A percentile compares a stretch with the other conserved stretches of the same genome.
phyloP scores from a whole-genome alignment of 2,888 invertebrate species.

The Timandra comae region DNA sequence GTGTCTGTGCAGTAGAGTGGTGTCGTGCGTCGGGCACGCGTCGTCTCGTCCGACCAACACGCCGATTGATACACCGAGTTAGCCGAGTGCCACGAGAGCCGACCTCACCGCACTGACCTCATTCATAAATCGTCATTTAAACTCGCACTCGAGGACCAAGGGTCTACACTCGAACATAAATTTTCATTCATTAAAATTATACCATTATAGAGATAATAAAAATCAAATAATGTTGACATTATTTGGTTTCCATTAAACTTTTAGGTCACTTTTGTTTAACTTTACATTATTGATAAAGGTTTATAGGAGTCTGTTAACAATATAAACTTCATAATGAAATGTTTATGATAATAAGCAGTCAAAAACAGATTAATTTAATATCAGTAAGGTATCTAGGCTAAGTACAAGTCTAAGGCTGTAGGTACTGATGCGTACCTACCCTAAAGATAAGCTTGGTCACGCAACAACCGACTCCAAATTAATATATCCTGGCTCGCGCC shows the following conservation, averaged over 20 bases:
- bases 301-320: too few relatives aligned
- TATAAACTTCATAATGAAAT: too few relatives aligned
- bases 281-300: too few relatives aligned
- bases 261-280: too few relatives aligned
- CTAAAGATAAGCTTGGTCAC: constrained; percentile 50
- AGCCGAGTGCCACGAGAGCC: constrained; percentile 42
- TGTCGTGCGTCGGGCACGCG: constrained; percentile 56
- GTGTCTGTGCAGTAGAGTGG: constrained; percentile 10
- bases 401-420: constrained; percentile 5
- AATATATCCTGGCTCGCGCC: constrained; percentile 77
- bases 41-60: constrained; percentile 10
- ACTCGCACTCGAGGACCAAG: constrained; percentile 55
- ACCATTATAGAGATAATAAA: too few relatives aligned
- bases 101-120: constrained; percentile 63
- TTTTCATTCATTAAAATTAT: constrained; percentile 22
- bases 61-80: constrained; percentile 46
- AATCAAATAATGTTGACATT: constrained; percentile 13
- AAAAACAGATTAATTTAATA: too few relatives aligned
- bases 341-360: too few relatives aligned
- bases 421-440: constrained; percentile 35
- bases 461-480: constrained; percentile 67
- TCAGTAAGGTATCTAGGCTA: too few relatives aligned
- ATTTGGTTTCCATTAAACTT: constrained; percentile 11
- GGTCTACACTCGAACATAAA: constrained; percentile 46
- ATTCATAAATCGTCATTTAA: constrained; percentile 72